phyloP scores from a whole-genome alignment of 2,797 vertebrate genomes.

The Macroramphosus scolopax region DNA sequence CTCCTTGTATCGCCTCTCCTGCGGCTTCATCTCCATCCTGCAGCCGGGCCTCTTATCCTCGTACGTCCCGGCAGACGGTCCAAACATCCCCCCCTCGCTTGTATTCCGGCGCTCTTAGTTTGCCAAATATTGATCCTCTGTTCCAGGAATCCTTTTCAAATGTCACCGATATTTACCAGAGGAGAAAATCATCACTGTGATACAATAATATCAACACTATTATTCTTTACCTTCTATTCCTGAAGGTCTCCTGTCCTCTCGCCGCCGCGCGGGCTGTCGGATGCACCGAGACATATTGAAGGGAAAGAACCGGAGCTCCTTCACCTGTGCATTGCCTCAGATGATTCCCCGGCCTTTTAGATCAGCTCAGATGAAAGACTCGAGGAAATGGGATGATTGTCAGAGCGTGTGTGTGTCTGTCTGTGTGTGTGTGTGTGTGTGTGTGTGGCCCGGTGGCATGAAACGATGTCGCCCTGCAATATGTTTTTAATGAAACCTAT shows the following conservation, averaged over 20 bases:
- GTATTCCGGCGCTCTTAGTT: not conserved
- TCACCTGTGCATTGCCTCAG: slow-evolving; percentile 19
- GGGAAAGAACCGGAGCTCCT: slow-evolving; percentile 3
- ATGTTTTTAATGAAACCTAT: slow-evolving; percentile 61
- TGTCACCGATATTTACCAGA: slow-evolving; percentile 7
- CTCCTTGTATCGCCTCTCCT: slow-evolving; percentile 27
- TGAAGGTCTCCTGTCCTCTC: not conserved
- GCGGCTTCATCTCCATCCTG: slow-evolving; percentile 45
- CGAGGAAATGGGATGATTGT: slow-evolving; percentile 27
- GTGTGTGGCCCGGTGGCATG: slow-evolving; percentile 32
- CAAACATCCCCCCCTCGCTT: slow-evolving; percentile 5
- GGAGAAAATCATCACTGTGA: not conserved
- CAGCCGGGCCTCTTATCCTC: slow-evolving; percentile 18
- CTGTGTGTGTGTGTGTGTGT: slow-evolving; percentile 7
- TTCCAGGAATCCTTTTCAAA: slow-evolving; percentile 24
- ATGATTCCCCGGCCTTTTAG: slow-evolving; percentile 38
- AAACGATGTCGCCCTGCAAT: slow-evolving; percentile 47
- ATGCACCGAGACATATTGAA: slow-evolving; percentile 3
- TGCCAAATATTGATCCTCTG: slow-evolving; percentile 3
- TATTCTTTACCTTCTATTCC: not conserved
- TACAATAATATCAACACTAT: too few relatives aligned
- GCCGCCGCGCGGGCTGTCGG: not conserved
- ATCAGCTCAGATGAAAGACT: slow-evolving; percentile 45
- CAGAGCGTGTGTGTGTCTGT: too few relatives aligned
- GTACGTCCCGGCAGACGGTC: slow-evolving; percentile 10